Conservation (phyloP, 64 coral and sea anemone genomes). For the Pocillopora verrucosa region DNA sequence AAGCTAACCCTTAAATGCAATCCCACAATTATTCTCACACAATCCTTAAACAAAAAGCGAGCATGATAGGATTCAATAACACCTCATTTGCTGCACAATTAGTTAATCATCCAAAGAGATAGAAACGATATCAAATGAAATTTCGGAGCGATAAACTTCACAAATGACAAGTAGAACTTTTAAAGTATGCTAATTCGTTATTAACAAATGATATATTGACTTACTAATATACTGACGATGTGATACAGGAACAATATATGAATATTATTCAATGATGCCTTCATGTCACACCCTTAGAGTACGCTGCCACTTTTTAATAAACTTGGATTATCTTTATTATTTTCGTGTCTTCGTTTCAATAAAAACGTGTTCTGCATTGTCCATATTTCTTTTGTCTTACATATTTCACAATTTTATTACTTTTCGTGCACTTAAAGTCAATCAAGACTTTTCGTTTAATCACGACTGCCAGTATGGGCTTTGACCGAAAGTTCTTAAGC, state of each 20-base stretch:
- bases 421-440: not conserved
- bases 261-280: no score
- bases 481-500: not conserved
- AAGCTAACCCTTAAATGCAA: not conserved
- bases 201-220: no score
- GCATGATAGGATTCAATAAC: not conserved
- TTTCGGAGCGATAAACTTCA: not conserved
- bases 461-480: not conserved
- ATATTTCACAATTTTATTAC: not conserved
- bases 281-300: no score
- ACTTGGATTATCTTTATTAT: no score
- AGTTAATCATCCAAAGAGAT: not conserved
- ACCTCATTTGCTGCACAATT: not conserved
- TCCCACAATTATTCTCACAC: not conserved
- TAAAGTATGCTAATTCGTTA: no score
- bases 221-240: no score
- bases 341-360: no score
- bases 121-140: not conserved
- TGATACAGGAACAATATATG: no score
- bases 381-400: not conserved
- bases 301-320: no score
- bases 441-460: not conserved
- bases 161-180: no score
- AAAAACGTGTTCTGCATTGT: not conserved
- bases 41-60: not conserved